A percentile compares a stretch with the other conserved stretches of the same genome.
These are phyloP conservation scores for Venturia canescens DNA, from an alignment of 1,140 invertebrate genomes.

Conservation along the genomic window DNA sequence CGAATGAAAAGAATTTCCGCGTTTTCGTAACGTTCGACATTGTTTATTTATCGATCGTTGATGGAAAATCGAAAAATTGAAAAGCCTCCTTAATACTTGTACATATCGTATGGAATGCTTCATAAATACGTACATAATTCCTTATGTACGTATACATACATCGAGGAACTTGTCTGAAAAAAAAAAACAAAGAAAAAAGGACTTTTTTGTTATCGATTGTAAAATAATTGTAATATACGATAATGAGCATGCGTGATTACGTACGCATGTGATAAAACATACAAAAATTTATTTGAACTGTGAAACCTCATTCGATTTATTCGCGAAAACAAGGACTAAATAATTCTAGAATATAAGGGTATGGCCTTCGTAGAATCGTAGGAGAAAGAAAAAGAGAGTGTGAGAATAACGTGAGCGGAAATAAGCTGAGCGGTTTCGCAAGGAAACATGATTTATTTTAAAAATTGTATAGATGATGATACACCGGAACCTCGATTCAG, in stretches of 20 bases:
- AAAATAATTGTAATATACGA: slow-evolving; percentile 52
- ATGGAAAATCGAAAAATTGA: too few relatives aligned
- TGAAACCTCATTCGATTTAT: slow-evolving; percentile 37
- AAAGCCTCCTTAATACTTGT: too few relatives aligned
- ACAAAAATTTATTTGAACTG: slow-evolving; percentile 28
- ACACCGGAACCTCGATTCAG: slow-evolving; percentile 37
- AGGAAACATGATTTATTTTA: slow-evolving; percentile 6
- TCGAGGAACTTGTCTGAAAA: too few relatives aligned
- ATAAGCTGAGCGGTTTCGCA: background rate
- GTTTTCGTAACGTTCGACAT: too few relatives aligned
- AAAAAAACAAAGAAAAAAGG: too few relatives aligned
- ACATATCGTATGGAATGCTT: too few relatives aligned
- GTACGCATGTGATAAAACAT: background rate
- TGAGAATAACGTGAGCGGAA: background rate
- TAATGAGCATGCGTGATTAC: slow-evolving; percentile 36
- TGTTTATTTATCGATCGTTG: too few relatives aligned
- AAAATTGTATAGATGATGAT: slow-evolving; percentile 41
- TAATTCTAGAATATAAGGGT: slow-evolving; percentile 51
- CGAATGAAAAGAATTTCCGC: too few relatives aligned
- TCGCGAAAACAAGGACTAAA: slow-evolving; percentile 31
- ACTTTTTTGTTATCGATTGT: slow-evolving; percentile 50
- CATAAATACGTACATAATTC: too few relatives aligned
- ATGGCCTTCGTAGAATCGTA: slow-evolving; percentile 55
- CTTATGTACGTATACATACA: too few relatives aligned
- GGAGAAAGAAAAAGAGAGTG: slow-evolving; percentile 34